Evolutionary conservation across 2,113 vertebrate species (phyloP).

Genomic region (Tilapia sparmanii): DNA sequence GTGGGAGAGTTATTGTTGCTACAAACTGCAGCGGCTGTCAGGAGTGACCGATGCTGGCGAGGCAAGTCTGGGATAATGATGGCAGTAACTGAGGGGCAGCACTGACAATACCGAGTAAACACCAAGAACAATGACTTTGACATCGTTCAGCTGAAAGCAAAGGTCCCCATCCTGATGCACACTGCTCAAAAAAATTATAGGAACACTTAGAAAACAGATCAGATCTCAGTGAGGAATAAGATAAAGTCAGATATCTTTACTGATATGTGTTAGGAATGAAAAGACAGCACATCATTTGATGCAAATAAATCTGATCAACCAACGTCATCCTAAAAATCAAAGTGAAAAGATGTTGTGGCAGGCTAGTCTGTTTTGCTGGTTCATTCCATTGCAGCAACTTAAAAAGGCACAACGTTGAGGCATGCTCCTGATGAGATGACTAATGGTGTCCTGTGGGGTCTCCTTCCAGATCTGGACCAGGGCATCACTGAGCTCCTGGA

Average conservation of each 20-base stretch:
- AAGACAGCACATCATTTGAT: background rate
- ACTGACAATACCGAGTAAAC: background rate
- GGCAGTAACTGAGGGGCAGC: background rate
- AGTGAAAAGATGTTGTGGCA: background rate
- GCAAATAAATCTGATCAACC: background rate
- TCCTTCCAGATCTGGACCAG: background rate
- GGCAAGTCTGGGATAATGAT: background rate
- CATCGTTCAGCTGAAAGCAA: background rate
- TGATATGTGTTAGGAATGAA: background rate
- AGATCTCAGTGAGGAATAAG: background rate
- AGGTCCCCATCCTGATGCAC: background rate
- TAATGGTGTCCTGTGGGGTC: background rate
- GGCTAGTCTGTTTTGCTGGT: background rate
- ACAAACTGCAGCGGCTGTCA: background rate
- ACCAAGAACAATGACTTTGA: background rate
- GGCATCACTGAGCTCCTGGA: background rate
- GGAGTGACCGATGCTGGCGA: background rate
- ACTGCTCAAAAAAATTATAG: background rate
- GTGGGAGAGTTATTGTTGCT: constrained; percentile 64
- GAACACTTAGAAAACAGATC: background rate
- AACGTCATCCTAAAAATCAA: background rate
- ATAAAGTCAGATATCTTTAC: background rate
- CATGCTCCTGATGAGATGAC: background rate
- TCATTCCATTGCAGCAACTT: background rate
- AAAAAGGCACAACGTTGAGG: background rate